These are phyloP conservation scores for Bombyx mori DNA, from an alignment of 1,140 invertebrate species.

Conservation along the genomic window DNA sequence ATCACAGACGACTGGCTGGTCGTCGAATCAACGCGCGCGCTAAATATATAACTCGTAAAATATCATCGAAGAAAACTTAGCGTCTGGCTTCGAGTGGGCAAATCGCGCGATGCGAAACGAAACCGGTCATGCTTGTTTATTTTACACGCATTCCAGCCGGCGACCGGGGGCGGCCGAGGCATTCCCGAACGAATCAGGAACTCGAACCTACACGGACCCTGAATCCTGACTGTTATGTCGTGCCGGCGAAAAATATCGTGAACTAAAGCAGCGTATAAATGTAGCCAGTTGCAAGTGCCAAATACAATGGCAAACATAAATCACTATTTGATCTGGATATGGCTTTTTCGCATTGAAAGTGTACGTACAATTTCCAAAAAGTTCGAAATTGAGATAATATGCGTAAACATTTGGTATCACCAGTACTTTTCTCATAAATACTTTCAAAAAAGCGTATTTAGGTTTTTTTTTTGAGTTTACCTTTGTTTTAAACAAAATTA, in stretches of 20 bases:
- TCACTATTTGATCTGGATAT: too few species aligned
- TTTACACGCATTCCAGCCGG: slow-evolving; percentile 65
- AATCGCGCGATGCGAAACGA: slow-evolving; percentile 44
- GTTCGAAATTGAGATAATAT: too few species aligned
- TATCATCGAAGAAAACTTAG: slow-evolving; percentile 27
- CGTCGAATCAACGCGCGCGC: slow-evolving; percentile 8
- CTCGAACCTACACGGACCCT: slow-evolving; percentile 43
- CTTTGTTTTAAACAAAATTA: too few species aligned
- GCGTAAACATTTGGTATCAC: too few species aligned
- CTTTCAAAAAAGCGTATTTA: too few species aligned
- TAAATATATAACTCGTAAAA: slow-evolving; percentile 14
- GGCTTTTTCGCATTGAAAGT: too few species aligned
- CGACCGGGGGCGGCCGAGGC: slow-evolving; percentile 41
- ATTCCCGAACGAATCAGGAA: slow-evolving; percentile 54
- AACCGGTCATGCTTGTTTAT: slow-evolving; percentile 66
- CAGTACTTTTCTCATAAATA: too few species aligned
- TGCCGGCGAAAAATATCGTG: slow-evolving; percentile 19
- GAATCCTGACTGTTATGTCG: slow-evolving; percentile 31
- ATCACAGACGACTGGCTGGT: slow-evolving; percentile 9
- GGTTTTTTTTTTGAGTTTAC: too few species aligned
- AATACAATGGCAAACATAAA: slow-evolving; percentile 6
- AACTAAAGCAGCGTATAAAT: slow-evolving; percentile 13
- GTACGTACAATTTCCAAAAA: too few species aligned
- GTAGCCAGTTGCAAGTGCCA: slow-evolving; percentile 6
- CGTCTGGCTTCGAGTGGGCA: slow-evolving; percentile 46